Base-by-base conservation (phyloP, 1,140 invertebrate genomes). In the Drosophila tani region DNA sequence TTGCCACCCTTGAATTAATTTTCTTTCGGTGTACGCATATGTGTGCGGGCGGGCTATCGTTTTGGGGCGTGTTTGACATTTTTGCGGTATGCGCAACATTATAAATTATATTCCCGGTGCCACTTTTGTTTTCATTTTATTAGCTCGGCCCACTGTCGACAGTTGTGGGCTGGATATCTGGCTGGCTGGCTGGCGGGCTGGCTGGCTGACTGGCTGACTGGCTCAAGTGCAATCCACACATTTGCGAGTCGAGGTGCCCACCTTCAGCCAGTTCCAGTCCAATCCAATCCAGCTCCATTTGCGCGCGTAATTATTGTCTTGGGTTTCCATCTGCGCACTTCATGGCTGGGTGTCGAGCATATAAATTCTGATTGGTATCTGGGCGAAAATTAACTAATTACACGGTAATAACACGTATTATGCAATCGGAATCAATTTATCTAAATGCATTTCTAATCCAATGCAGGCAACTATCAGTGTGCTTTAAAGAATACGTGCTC, bases 21-120 rank as follows among this genome's bases (percentile, higher is more conserved):
- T 17, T 29, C n/a, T 29, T 2, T 12, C 38, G 21, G 29, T 63
- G 53, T 11, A 24, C 8, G 9, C n/a, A 50, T 58, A 27, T 27
- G 45, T 40, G 47, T 50, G 65, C 55, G 50, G 74, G 74, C 49
- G 56, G 65, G 71, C 55, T 40, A 41, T 35, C 12, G 38, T 50
- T 78, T 74, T 75, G 73, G 73, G 81, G 84, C 81, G 81, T 90
- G 81, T 83, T 84, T 87, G 84, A 67, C 83, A 87, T 87, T 87
- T 86, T 86, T 86, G 71, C 62, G 49, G 71, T 64, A 87, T 88
- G 84, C 66, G 81, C 84, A 81, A 83, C 65, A 87, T 83, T 88
- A 81, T 83, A 75, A 81, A 77, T 88, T 81, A 88, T 78, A 84
- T 90, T 90, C 84, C 85, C 84, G 81, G 82, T 88, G 85, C 86